Evolutionary conservation across 2,888 invertebrate species (phyloP).

Genomic region (Watsonalla binaria): DNA sequence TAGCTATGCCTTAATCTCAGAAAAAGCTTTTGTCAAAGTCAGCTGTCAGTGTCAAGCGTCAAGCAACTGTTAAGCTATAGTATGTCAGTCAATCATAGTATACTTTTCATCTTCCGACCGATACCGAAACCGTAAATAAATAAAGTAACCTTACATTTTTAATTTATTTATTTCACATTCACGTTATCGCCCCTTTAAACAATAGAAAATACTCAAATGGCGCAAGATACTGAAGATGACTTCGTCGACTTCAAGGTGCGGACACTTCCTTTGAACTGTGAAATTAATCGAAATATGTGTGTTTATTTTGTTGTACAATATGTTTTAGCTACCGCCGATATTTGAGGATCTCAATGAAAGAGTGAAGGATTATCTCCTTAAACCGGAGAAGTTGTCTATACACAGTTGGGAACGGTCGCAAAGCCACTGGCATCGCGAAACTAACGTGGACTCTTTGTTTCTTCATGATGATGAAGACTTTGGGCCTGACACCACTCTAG

Average conservation of each 20-base stretch:
- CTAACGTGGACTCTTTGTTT: constrained; percentile 73
- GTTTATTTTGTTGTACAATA: constrained; percentile 13
- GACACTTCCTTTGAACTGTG: background rate
- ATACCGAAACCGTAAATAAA: too few species aligned
- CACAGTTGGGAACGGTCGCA: constrained; percentile 84
- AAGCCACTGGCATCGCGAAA: constrained; percentile 80
- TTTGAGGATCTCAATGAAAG: constrained; percentile 81
- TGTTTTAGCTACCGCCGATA: constrained; percentile 80
- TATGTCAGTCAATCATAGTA: too few species aligned
- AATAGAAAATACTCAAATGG: constrained; percentile 27
- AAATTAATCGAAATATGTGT: background rate
- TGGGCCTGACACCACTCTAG: constrained; percentile 57
- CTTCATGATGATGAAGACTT: constrained; percentile 62
- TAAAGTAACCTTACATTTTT: too few species aligned
- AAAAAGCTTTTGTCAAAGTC: too few species aligned
- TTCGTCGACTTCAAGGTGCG: constrained; percentile 47
- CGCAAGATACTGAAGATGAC: constrained; percentile 38
- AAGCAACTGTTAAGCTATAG: too few species aligned
- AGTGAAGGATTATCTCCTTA: constrained; percentile 81
- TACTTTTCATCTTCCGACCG: too few species aligned
- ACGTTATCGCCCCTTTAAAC: background rate
- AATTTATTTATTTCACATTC: too few species aligned
- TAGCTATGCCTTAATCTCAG: too few species aligned
- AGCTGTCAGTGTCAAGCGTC: too few species aligned
- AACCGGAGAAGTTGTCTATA: constrained; percentile 84